A percentile compares a stretch with the other conserved stretches of the same genome.
These are phyloP conservation scores for Onychorhynchus coronatus DNA, from an alignment of 2,113 vertebrate genomes.

Conservation along the genomic window DNA sequence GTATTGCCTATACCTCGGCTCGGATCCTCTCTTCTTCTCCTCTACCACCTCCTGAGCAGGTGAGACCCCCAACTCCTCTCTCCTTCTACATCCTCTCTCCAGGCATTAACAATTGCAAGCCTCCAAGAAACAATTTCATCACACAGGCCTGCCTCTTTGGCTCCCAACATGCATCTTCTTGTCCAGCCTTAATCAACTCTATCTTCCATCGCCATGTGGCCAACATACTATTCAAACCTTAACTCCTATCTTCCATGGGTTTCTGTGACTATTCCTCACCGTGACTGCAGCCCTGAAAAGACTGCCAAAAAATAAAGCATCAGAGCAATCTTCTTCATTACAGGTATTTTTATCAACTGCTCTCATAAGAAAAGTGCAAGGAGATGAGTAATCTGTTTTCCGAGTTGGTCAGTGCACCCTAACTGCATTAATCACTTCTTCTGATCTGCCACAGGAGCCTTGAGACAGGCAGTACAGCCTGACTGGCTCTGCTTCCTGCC, in stretches of 20 bases:
- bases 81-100: background rate
- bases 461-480: background rate
- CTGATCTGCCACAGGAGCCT: background rate
- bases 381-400: slow-evolving; percentile 3
- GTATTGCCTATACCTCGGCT: background rate
- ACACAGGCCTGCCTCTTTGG: background rate
- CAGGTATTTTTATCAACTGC: background rate
- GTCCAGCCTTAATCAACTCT: background rate
- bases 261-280: background rate
- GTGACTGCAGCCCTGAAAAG: background rate
- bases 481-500: background rate
- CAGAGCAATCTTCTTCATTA: background rate
- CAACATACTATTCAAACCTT: background rate
- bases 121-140: background rate
- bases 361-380: slow-evolving; percentile 22
- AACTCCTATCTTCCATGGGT: background rate
- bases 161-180: background rate
- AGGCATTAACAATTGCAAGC: background rate
- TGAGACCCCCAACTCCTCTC: background rate
- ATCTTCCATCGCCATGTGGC: background rate
- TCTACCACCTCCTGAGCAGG: background rate
- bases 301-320: background rate
- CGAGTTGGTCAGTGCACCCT: background rate
- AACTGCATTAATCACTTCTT: slow-evolving; percentile 11
- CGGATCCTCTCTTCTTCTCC: background rate